A percentile compares a stretch with the other conserved stretches of the same genome.
Evolutionary conservation across 2,888 invertebrate species (phyloP).

Genomic region (Hoplodrina blanda): DNA sequence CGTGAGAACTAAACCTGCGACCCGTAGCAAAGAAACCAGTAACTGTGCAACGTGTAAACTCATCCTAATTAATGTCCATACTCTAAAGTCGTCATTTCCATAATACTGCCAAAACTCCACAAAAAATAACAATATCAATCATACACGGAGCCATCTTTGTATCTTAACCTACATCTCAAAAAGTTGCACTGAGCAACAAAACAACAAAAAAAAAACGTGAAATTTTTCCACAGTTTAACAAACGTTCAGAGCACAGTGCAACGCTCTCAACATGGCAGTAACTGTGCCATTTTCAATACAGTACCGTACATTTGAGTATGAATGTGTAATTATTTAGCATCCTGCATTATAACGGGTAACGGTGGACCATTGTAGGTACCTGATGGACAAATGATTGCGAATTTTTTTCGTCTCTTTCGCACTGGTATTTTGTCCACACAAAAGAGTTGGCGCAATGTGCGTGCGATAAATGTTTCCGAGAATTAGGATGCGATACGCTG

Average conservation of each 20-base stretch:
- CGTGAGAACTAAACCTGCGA: no score
- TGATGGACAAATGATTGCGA: constrained; percentile 87
- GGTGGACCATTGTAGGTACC: constrained; percentile 79
- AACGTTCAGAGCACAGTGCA: constrained; percentile 58
- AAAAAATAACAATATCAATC: constrained; percentile 40
- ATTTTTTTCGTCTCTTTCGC: constrained; percentile 68
- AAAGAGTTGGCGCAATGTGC: constrained; percentile 59
- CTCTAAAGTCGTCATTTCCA: no score
- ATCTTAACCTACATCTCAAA: constrained; percentile 40
- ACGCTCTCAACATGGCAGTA: constrained; percentile 57
- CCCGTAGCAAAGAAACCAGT: no score
- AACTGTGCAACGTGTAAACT: no score
- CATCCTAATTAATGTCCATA: no score
- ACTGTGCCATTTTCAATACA: constrained; percentile 67
- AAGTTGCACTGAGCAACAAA: constrained; percentile 40
- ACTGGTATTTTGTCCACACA: constrained; percentile 62
- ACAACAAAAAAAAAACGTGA: constrained; percentile 12
- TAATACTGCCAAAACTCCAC: background rate
- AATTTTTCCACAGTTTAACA: constrained; percentile 53
- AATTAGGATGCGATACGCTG: constrained; percentile 53
- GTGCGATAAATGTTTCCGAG: constrained; percentile 67
- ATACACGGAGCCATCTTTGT: constrained; percentile 25
- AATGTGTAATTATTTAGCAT: constrained; percentile 86
- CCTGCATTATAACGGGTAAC: constrained; percentile 83
- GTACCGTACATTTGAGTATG: constrained; percentile 75